phyloP scores from a whole-genome alignment of 1,140 invertebrate species.

The Aphis gossypii region DNA sequence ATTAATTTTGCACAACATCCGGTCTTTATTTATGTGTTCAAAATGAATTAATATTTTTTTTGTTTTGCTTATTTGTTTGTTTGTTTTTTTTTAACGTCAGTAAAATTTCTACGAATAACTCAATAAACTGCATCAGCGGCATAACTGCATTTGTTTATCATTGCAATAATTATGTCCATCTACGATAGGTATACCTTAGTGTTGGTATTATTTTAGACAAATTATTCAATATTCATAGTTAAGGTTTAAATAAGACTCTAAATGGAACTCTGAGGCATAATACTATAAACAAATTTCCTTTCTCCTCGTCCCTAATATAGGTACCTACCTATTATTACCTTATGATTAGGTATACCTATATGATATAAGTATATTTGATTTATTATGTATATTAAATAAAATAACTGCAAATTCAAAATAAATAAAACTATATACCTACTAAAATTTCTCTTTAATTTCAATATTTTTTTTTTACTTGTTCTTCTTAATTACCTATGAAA shows the following conservation, averaged over 20 bases:
- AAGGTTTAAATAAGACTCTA: background rate
- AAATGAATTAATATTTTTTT: background rate
- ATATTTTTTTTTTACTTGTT: background rate
- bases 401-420: background rate
- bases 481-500: background rate
- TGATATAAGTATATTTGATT: background rate
- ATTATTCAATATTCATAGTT: background rate
- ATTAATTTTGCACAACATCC: background rate
- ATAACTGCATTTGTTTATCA: background rate
- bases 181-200: background rate
- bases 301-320: background rate
- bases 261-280: background rate
- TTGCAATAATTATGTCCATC: background rate
- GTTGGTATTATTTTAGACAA: background rate
- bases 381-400: background rate
- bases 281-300: slow-evolving; percentile 23
- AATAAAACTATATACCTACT: background rate
- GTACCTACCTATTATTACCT: background rate
- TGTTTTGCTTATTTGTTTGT: background rate
- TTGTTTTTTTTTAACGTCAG: background rate
- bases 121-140: background rate
- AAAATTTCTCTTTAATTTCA: background rate
- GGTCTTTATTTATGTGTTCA: background rate
- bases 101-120: background rate
- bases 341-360: background rate